A percentile compares a stretch with the other conserved stretches of the same genome.
Evolutionary conservation across 2,113 vertebrate species (phyloP).

Genomic region (Pachycephala philippinensis): DNA sequence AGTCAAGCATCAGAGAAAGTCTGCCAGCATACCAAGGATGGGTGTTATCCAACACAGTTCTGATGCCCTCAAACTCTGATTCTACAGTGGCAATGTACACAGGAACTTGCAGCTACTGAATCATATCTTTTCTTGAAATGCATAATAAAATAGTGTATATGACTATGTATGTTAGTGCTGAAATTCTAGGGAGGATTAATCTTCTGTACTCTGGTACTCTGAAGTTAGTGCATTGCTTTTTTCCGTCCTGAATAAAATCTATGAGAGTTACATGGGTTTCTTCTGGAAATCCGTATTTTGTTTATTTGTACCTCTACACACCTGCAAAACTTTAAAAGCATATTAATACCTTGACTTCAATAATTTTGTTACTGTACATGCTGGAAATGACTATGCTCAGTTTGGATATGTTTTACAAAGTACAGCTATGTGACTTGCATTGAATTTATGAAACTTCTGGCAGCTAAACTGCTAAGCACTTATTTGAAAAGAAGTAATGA

Average conservation of each 20-base stretch:
- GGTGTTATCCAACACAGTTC: neutral
- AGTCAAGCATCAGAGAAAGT: neutral
- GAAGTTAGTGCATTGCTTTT: neutral
- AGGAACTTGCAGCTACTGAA: neutral
- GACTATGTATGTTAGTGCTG: neutral
- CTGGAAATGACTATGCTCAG: neutral
- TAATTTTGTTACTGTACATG: neutral
- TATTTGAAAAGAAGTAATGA: neutral
- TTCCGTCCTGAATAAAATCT: neutral
- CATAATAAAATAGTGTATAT: neutral
- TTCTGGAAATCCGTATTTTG: neutral
- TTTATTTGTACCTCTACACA: neutral
- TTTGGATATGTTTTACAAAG: neutral
- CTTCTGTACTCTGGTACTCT: neutral
- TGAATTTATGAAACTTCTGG: neutral
- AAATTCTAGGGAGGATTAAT: neutral
- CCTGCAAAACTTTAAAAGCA: neutral
- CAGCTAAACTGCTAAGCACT: neutral
- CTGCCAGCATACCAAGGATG: neutral
- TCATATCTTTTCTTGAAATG: neutral
- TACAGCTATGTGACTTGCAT: neutral
- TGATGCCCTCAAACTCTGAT: neutral
- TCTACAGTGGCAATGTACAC: neutral
- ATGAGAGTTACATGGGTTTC: neutral
- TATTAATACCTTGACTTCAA: neutral